phyloP scores from a whole-genome alignment of 1,140 invertebrate species.

The Antheraea mylitta region DNA sequence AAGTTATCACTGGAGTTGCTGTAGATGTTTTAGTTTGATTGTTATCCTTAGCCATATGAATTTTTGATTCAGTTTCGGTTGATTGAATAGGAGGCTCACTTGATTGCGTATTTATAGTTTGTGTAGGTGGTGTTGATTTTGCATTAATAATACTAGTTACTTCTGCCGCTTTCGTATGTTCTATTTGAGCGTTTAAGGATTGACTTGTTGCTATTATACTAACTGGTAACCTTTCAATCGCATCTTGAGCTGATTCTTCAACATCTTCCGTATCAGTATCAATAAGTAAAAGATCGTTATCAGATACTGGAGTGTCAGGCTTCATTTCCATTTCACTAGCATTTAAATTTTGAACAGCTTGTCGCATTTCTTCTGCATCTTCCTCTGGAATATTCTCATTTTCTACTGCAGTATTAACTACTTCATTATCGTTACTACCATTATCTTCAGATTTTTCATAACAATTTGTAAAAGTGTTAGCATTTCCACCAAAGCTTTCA shows the following conservation, averaged over 20 bases:
- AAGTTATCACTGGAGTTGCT: constrained; percentile 79
- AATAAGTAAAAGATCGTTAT: constrained; percentile 90
- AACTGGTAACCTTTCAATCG: constrained; percentile 57
- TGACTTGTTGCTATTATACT: constrained; percentile 67
- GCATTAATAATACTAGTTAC: constrained; percentile 38
- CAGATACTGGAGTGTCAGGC: constrained; percentile 91
- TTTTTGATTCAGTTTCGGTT: constrained; percentile 45
- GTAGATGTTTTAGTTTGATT: constrained; percentile 72
- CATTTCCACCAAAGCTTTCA: constrained; percentile 86
- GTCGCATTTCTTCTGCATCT: constrained; percentile 88
- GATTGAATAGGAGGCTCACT: constrained; percentile 30
- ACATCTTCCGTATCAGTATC: constrained; percentile 91
- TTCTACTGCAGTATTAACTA: constrained; percentile 63
- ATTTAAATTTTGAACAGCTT: constrained; percentile 87
- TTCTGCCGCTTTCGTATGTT: constrained; percentile 37
- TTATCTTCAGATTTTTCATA: constrained; percentile 73
- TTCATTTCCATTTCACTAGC: constrained; percentile 87
- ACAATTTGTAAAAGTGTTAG: constrained; percentile 73
- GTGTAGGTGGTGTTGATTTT: constrained; percentile 49
- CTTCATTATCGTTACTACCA: constrained; percentile 55
- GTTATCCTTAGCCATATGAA: constrained; percentile 64
- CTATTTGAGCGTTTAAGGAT: constrained; percentile 39
- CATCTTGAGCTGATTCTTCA: constrained; percentile 66
- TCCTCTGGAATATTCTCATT: constrained; percentile 81
- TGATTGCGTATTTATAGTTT: constrained; percentile 29